Base-by-base conservation (phyloP, 2,888 invertebrate genomes). In the Acrobeloides nanus region DNA sequence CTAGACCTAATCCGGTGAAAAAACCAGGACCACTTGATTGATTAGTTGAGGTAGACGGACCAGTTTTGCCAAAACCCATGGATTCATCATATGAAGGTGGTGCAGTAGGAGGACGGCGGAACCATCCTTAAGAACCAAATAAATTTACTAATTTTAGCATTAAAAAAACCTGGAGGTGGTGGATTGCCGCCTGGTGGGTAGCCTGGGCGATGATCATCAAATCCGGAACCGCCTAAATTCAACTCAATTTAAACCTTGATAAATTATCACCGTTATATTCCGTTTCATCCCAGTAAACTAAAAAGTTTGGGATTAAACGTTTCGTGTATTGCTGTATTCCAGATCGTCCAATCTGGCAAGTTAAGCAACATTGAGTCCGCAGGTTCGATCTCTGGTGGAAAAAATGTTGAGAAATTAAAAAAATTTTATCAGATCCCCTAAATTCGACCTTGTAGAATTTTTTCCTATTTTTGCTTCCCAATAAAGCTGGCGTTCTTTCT, bases 1-100 rank as follows among this genome's bases (percentile, higher is more conserved):
- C 65, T 24, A 64, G 47, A 15, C 54, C 61, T 6, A 66, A 53
- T 39, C 63, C 65, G 7, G 54, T 51, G 66, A 66, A 57, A 49
- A 51, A 51, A 15, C 49, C 50, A 23, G 18, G 20, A 48, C 32
- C 24, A 3, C 20, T 21, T 15, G 33, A 27, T 5, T n/a, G n/a
- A n/a, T 10, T 39, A n/a, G 45, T 46, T 15, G 25, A 45, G 21
- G 46, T 23, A 10, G 21, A 48, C 5, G 46, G 43, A 12, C 26
- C 45, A 4, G 32, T 18, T 3, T 38, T 31, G 15, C 23, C 46
- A 2, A 20, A 37, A 37, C 46, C 18, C 4, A 40, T 40, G 10
- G 45, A 46, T 26, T 61, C 55, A 45, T 63, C 61, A 27, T 65
- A 59, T 29, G 55, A 48, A 31, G 65, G 61, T n/a, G 62, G 64